Percentiles rank a stretch among this genome's conserved stretches.
Conservation (phyloP, 2,888 invertebrate species). For the Schizaphis graminum region DNA sequence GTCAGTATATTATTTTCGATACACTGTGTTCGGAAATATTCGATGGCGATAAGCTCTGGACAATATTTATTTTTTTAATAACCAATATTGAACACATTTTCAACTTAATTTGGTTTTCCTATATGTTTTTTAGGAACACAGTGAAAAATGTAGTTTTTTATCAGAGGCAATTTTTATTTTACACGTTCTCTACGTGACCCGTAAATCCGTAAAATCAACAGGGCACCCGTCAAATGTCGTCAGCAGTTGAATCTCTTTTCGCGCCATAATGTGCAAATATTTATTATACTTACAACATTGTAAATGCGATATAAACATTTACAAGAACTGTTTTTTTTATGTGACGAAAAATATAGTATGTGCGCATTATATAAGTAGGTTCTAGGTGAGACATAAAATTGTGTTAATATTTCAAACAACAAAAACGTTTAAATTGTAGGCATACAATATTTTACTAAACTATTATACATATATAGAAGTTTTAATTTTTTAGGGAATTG, state of each 20-base stretch:
- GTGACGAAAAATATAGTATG: background rate
- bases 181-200: background rate
- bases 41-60: background rate
- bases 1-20: background rate
- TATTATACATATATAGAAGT: background rate
- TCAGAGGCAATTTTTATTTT: background rate
- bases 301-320: conserved; percentile 31
- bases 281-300: background rate
- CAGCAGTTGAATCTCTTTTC: background rate
- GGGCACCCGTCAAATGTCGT: background rate
- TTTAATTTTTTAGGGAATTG: background rate
- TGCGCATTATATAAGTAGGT: background rate
- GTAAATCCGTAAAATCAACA: background rate
- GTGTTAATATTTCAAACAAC: background rate
- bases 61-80: background rate
- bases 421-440: background rate
- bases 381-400: background rate
- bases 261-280: background rate
- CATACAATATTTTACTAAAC: background rate
- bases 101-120: background rate
- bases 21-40: background rate
- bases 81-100: background rate
- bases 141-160: background rate
- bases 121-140: background rate
- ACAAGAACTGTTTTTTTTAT: background rate